Conservation (phyloP, 1,140 invertebrate genomes). For the Agraylea sexmaculata region DNA sequence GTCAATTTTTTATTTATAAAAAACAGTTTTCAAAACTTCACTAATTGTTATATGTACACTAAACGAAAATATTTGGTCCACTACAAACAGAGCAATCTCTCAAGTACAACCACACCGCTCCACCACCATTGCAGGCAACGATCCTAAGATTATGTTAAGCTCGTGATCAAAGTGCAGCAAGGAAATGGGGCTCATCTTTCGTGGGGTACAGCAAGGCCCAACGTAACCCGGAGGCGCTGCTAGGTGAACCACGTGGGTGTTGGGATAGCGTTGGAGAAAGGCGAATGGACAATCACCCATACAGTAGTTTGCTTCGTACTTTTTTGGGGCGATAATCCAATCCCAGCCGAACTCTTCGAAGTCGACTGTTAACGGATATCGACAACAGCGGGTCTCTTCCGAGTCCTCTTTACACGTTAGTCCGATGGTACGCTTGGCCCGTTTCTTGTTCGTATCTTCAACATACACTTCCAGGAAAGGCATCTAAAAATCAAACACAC, state of each 20-base stretch:
- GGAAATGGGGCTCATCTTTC: slow-evolving; percentile 78
- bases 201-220: slow-evolving; percentile 81
- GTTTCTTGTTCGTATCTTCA: slow-evolving; percentile 45
- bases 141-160: slow-evolving; percentile 76
- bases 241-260: slow-evolving; percentile 84
- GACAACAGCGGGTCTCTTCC: slow-evolving; percentile 72
- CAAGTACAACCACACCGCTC: slow-evolving; percentile 87
- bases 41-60: neutral
- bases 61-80: neutral
- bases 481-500: slow-evolving; percentile 45
- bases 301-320: slow-evolving; percentile 95
- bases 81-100: slow-evolving; percentile 12
- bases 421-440: slow-evolving; percentile 62
- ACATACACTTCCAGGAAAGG: slow-evolving; percentile 72
- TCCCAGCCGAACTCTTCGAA: slow-evolving; percentile 97
- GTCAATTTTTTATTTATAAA: too few relatives aligned
- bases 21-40: too few relatives aligned
- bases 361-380: slow-evolving; percentile 86
- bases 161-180: slow-evolving; percentile 89
- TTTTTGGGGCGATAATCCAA: slow-evolving; percentile 93
- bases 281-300: slow-evolving; percentile 86
- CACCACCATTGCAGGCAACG: slow-evolving; percentile 85
- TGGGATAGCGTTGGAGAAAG: slow-evolving; percentile 81
- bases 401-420: slow-evolving; percentile 65
- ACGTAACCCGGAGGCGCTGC: slow-evolving; percentile 54